These are phyloP conservation scores for Stenotaenia linearis DNA, from an alignment of 2,888 invertebrate species.

Conservation along the genomic window DNA sequence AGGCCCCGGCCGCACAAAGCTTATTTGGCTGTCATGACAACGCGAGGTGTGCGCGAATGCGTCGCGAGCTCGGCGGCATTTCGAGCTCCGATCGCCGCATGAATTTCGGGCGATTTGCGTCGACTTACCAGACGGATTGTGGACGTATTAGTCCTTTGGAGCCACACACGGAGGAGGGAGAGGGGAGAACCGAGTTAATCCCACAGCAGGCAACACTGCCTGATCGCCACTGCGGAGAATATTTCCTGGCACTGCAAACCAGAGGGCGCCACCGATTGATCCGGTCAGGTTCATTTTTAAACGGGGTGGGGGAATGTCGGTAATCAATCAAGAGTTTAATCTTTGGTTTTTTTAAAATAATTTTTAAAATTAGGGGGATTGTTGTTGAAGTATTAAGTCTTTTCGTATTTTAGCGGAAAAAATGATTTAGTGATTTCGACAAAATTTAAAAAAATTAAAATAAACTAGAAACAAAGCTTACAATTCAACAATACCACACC, in stretches of 20 bases:
- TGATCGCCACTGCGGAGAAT: slow-evolving; percentile 15
- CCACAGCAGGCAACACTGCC: slow-evolving; percentile 19
- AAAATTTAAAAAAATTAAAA: no score
- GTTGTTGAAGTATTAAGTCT: no score
- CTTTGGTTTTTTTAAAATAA: no score
- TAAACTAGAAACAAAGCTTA: no score
- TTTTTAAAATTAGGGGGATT: no score
- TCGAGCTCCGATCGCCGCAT: no score
- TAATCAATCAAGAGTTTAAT: no score
- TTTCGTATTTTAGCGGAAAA: no score
- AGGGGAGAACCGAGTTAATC: slow-evolving; percentile 12
- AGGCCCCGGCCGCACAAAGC: slow-evolving; percentile 3
- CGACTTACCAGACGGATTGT: not conserved
- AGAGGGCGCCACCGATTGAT: slow-evolving; percentile 10
- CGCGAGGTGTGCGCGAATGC: not conserved
- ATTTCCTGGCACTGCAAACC: not conserved
- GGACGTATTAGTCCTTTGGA: not conserved
- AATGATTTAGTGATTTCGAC: no score
- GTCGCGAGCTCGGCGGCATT: not conserved
- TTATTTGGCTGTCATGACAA: not conserved
- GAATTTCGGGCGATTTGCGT: not conserved
- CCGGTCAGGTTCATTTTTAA: not conserved
- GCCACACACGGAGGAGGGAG: not conserved
- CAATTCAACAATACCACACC: no score
- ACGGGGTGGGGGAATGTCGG: not conserved